Evolutionary conservation across 1,140 invertebrate genomes (phyloP), one percentile per base, ranked within the genome.

Genomic region (Sipha flava): DNA sequence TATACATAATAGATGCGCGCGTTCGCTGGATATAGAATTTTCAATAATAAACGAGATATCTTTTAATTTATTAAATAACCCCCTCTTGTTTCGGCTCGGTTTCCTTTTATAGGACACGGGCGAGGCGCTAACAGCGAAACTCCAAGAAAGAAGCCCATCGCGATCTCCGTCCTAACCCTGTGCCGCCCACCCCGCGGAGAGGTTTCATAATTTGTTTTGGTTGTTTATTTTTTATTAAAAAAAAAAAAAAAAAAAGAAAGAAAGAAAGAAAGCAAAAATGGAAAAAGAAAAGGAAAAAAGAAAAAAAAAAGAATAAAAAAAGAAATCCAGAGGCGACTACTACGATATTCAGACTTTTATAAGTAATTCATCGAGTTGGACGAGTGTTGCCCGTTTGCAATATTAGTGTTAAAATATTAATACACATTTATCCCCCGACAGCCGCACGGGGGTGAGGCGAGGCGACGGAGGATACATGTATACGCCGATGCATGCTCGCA

Each of bases 61-160:
- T 73, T 80, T 80, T 80, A 80, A 80, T 80, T 80, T 80, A 80
- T 80, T 80, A 80, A 80, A 80, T 80, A 80, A 80, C 80, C 49
- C 49, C 47, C 73, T 57, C 52, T 77, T 52, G 72, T 54, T 52
- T 75, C 49, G 47, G n/a, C 68, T 45, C 66, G 40, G 66, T 47
- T 26, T 72, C 23, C 26, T 12, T 72, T 43, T 68, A 47, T 23
- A 57, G 49, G 31, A 49, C 47, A 47, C 40, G 66, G 43, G 43
- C 26, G 72, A 54, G 72, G 72, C 72, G 72, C 43, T 49, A 72
- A 72, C 70, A 54, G 52, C 52, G 49, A 77, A 54, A 70, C 31
- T 52, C 72, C 31, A 29, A 21, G 72, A 47, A 52, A 52, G 31
- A 75, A 75, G 49, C 72, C 68, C 68, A 37, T 52, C 70, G 47